Percentiles rank a stretch among this genome's conserved stretches.
These are phyloP conservation scores for Cephus pulcher DNA, from an alignment of 2,888 invertebrate species.

Conservation along the genomic window DNA sequence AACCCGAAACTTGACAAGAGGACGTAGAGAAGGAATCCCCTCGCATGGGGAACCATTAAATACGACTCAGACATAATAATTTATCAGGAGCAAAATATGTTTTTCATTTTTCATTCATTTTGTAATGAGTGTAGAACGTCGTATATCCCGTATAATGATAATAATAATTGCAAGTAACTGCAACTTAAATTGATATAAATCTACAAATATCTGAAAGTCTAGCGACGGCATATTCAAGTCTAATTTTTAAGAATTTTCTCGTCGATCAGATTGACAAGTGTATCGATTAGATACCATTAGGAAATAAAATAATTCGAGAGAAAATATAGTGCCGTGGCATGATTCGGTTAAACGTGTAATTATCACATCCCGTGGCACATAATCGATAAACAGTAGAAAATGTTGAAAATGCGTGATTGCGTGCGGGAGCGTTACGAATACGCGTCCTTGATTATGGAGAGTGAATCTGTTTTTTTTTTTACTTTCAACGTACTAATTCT, in stretches of 20 bases:
- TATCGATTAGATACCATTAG: neutral
- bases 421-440: neutral
- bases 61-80: neutral
- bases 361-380: neutral
- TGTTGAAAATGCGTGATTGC: neutral
- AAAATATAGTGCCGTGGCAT: neutral
- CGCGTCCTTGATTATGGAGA: neutral
- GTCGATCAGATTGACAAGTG: neutral
- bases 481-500: constrained; percentile 41
- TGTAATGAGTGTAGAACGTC: neutral
- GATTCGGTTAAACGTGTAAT: neutral
- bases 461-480: neutral
- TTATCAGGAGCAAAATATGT: neutral
- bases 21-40: neutral
- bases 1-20: neutral
- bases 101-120: neutral
- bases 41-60: neutral
- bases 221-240: neutral
- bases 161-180: neutral
- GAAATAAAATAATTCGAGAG: neutral
- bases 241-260: neutral
- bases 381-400: neutral
- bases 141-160: neutral
- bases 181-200: neutral
- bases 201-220: neutral